Percentiles rank a stretch among this genome's conserved stretches.
These are phyloP conservation scores for Drosophila bipectinata DNA, from an alignment of 1,140 invertebrate genomes.

Conservation along the genomic window DNA sequence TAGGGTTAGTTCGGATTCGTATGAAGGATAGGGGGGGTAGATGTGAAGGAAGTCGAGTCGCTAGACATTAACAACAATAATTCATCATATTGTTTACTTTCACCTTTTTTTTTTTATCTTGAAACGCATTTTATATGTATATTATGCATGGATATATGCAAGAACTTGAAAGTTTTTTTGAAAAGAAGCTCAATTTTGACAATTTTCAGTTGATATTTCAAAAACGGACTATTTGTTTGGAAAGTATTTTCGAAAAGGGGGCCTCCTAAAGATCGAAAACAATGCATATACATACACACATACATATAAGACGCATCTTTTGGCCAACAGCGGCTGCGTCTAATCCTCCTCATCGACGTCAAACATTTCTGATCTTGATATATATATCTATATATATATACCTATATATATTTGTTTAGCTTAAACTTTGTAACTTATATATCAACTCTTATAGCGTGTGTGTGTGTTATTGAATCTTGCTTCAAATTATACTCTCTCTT, in stretches of 20 bases:
- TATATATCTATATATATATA: conserved; percentile 32
- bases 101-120: conserved; percentile 77
- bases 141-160: conserved; percentile 34
- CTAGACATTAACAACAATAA: conserved; percentile 75
- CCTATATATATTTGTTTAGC: conserved; percentile 59
- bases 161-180: not conserved
- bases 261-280: conserved; percentile 5
- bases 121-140: conserved; percentile 43
- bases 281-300: conserved; percentile 47
- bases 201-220: too few species aligned
- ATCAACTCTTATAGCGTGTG: conserved; percentile 74
- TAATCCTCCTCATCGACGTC: conserved; percentile 58
- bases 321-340: conserved; percentile 69
- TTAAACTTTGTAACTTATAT: conserved; percentile 73
- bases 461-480: conserved; percentile 50
- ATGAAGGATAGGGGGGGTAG: not conserved
- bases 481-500: conserved; percentile 57
- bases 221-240: not conserved
- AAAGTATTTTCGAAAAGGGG: conserved; percentile 1
- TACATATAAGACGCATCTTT: conserved; percentile 46
- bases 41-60: conserved; percentile 13
- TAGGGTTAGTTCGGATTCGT: conserved; percentile 19
- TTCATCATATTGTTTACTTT: conserved; percentile 82
- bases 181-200: too few species aligned
- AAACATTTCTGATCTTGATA: conserved; percentile 24